phyloP scores from a whole-genome alignment of 2,797 vertebrate genomes.

The Enteromius viviparus region DNA sequence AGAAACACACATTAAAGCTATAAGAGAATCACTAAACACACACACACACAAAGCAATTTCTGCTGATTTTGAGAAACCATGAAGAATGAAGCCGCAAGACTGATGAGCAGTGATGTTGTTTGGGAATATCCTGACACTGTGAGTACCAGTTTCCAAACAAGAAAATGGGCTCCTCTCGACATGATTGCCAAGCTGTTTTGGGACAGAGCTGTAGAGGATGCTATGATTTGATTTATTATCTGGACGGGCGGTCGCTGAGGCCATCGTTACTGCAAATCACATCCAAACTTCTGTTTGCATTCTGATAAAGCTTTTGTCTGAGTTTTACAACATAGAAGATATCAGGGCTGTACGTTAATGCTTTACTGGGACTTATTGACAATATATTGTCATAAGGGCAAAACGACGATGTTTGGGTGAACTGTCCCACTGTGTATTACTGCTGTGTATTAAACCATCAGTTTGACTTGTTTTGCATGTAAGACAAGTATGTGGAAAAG shows the following conservation, averaged over 20 bases:
- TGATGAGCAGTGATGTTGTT: constrained; percentile 32
- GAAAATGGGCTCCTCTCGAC: constrained; percentile 23
- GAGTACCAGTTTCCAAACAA: constrained; percentile 30
- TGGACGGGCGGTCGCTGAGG: constrained; percentile 72
- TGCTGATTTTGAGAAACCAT: constrained; percentile 23
- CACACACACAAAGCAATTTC: constrained; percentile 20
- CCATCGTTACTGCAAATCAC: constrained; percentile 70
- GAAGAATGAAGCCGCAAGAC: constrained; percentile 6
- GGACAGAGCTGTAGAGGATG: constrained; percentile 39
- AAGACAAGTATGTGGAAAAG: neutral
- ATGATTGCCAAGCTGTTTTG: constrained; percentile 47
- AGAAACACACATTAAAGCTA: constrained; percentile 6
- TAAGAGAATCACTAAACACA: neutral
- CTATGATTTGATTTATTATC: constrained; percentile 80
- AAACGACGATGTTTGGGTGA: neutral
- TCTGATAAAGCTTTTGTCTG: constrained; percentile 18
- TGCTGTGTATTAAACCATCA: constrained; percentile 22
- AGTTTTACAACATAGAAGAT: neutral
- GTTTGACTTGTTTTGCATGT: too few species aligned
- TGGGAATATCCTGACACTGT: constrained; percentile 30
- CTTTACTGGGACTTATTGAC: too few species aligned
- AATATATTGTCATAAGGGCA: neutral
- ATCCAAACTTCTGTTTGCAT: constrained; percentile 41
- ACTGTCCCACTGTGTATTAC: neutral
- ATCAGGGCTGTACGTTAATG: too few species aligned